Evolutionary conservation across 64 coral and sea anemone species (phyloP), one percentile per base, ranked within the genome.

Genomic region (Trachythela sp.): DNA sequence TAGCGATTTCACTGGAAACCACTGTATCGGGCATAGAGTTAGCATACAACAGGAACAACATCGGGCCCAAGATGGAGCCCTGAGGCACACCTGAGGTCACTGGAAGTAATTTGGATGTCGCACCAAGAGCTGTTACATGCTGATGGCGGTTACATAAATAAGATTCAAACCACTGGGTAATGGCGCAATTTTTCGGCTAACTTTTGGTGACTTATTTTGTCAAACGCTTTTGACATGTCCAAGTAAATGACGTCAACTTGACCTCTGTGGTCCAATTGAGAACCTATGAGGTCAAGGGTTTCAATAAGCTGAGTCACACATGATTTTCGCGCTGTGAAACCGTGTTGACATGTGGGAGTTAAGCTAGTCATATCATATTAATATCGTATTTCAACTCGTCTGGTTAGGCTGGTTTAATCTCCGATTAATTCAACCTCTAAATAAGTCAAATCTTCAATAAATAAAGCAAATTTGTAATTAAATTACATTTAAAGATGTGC

Each of bases 1-100:
- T 35, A 33, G 36, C 80, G 29, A 84, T 33, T 84, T 84, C n/a
- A 35, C 80, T 84, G 20, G 29, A 33, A 35, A 33, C 24, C 26
- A 84, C 80, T 32, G 36, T 34, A 1, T 84, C 80, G 37, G 80
- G 80, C 80, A 84, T 0, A 10, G 83, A 84, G 83, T 39, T 84
- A 29, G 40, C 83, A 84, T 84, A 84, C 2, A 84, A 36, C 83
- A 84, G 83, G 83, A 84, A 84, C 83, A 84, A 39, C 34, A 84
- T 84, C 34, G 36, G 83, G 34, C 38, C 36, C 83, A 84, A 39
- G 2, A 84, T 40, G 34, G 83, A 84, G 36, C 83, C 83, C 40
- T 84, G 83, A 37, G 83, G 39, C 13, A 84, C 83, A 37, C 83
- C n/a, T n/a, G n/a, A n/a, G n/a, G n/a, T n/a, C n/a, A n/a, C n/a